These are phyloP conservation scores for Phoebastria nigripes DNA, from an alignment of 2,797 vertebrate genomes.

Conservation along the genomic window DNA sequence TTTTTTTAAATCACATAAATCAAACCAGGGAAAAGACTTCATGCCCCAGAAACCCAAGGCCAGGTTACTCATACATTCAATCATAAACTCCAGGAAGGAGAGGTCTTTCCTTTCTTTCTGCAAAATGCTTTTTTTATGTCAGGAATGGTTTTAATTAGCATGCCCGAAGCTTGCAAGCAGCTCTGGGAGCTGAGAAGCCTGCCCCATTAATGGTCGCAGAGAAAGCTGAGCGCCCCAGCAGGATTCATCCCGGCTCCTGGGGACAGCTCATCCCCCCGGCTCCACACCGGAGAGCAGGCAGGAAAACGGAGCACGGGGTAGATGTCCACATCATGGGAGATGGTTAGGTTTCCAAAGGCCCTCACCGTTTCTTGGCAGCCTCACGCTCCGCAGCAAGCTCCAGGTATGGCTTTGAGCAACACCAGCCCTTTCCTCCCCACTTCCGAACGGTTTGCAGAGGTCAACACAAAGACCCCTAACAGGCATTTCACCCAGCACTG, in stretches of 20 bases:
- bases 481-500: background rate
- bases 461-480: background rate
- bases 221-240: background rate
- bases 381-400: background rate
- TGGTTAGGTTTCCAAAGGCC: background rate
- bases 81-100: conserved; percentile 16
- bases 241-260: background rate
- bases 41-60: conserved; percentile 18
- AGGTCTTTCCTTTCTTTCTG: conserved; percentile 31
- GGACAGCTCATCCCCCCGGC: background rate
- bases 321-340: background rate
- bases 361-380: background rate
- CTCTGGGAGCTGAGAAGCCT: background rate
- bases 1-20: conserved; percentile 24
- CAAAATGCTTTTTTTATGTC: conserved; percentile 27
- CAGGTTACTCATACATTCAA: background rate
- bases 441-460: background rate
- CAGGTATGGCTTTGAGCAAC: background rate
- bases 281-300: rapidly evolving
- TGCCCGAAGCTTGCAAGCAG: background rate
- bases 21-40: conserved; percentile 17
- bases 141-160: conserved; percentile 69
- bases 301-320: rapidly evolving
- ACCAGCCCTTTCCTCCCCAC: background rate
- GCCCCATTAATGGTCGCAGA: background rate